Base-by-base conservation (phyloP, 2,797 vertebrate species). In the Dicrostonyx torquatus region DNA sequence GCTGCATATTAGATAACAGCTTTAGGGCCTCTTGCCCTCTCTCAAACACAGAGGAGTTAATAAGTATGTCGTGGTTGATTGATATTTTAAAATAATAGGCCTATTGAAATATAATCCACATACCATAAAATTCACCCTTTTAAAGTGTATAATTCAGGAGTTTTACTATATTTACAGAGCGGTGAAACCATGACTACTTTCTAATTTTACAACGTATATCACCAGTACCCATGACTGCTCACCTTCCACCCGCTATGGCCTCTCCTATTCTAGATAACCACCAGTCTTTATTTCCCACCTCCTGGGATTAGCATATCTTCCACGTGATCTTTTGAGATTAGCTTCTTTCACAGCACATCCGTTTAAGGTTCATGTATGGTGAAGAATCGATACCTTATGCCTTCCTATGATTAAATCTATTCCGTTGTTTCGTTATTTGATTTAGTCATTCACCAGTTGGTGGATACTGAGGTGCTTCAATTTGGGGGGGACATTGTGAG, bases 101-200 rank as follows among this genome's bases (percentile, higher is more conserved):
- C 90, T 83, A 79, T 77, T 93, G 60, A 91, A 68, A 95, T 50
- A 90, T 58, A 90, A 88, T 82, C 77, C 48, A 80, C 76, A 91
- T 83, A 76, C n/a, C 31, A 87, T 92, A 90, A 89, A 89, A 94
- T 83, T 92, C 37, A 75, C 50, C 22, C 87, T 70, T 94, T 92
- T 78, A 85, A 60, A 82, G 22, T 68, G 26, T 66, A 68, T 17
- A 88, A 92, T 37, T 31, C 31, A 86, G 43, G 55, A 60, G 24
- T 55, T 88, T 90, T 72, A 93, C 29, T 55, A 48, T 92, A 73
- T 26, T 73, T 86, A 55, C 20, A 62, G 68, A 89, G 48, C 45
- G 29, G 24, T 87, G 22, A 55, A 82, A 78, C 40, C 31, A 79
- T 45, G 48, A 31, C 26, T 76, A 34, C 37, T 76, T 85, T 90